These are phyloP conservation scores for Chymomyza amoena DNA, from an alignment of 2,888 invertebrate species.

Conservation along the genomic window DNA sequence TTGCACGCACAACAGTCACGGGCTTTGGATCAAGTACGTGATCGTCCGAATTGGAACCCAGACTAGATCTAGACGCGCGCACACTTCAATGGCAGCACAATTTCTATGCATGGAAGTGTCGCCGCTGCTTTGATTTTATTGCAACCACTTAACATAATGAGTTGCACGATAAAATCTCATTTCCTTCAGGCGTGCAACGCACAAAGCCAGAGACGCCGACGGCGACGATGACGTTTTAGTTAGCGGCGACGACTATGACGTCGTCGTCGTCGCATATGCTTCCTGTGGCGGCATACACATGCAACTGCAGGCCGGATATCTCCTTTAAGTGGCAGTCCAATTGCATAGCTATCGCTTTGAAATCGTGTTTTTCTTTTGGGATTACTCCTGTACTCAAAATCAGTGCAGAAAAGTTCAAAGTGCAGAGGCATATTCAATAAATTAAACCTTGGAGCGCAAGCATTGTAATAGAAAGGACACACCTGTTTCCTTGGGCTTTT, in stretches of 20 bases:
- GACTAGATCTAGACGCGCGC: slow-evolving; percentile 6
- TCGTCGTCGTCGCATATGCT: slow-evolving; percentile 53
- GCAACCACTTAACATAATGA: slow-evolving; percentile 71
- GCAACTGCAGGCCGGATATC: slow-evolving; percentile 50
- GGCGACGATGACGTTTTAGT: neutral
- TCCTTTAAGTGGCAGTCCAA: slow-evolving; percentile 55
- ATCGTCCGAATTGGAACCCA: slow-evolving; percentile 24
- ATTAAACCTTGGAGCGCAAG: slow-evolving; percentile 15
- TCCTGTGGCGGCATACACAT: slow-evolving; percentile 40
- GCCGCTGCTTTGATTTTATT: slow-evolving; percentile 67
- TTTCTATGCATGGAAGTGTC: slow-evolving; percentile 48
- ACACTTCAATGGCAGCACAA: slow-evolving; percentile 68
- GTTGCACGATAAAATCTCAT: slow-evolving; percentile 67
- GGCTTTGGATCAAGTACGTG: slow-evolving; percentile 40
- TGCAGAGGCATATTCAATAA: slow-evolving; percentile 53
- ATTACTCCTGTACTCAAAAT: slow-evolving; percentile 8
- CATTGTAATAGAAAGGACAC: slow-evolving; percentile 56
- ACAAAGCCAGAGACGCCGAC: slow-evolving; percentile 9
- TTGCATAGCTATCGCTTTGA: slow-evolving; percentile 33
- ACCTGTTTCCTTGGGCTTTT: slow-evolving; percentile 70
- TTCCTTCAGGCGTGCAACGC: slow-evolving; percentile 39
- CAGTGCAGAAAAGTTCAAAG: slow-evolving; percentile 63
- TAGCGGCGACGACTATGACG: slow-evolving; percentile 32
- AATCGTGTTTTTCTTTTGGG: neutral
- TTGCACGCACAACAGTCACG: slow-evolving; percentile 28